A percentile compares a stretch with the other conserved stretches of the same genome.
These are phyloP conservation scores for Odontothrips loti DNA, from an alignment of 2,888 invertebrate species.

Conservation along the genomic window DNA sequence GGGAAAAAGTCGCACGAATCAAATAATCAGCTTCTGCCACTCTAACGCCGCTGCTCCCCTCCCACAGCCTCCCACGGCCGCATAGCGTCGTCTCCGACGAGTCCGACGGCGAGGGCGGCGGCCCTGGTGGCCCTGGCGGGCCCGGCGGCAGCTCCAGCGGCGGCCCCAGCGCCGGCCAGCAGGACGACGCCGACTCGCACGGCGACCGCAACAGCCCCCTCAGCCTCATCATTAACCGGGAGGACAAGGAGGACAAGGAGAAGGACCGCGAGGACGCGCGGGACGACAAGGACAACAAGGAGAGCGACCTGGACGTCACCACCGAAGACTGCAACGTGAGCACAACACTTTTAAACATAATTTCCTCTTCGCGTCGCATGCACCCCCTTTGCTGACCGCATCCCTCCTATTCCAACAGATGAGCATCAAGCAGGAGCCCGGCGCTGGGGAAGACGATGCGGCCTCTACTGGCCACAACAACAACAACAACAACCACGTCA, in stretches of 20 bases:
- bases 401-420: constrained; percentile 50
- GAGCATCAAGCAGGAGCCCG: constrained; percentile 56
- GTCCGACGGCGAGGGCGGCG: neutral
- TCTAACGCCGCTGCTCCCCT: neutral
- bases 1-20: neutral
- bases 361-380: neutral
- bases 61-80: neutral
- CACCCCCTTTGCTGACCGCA: constrained; percentile 34
- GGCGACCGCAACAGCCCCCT: constrained; percentile 38
- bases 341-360: constrained; percentile 36
- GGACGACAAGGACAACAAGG: constrained; percentile 31
- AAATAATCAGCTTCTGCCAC: neutral
- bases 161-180: neutral
- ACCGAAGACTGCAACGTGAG: constrained; percentile 41
- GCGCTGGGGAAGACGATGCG: constrained; percentile 47
- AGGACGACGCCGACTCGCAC: constrained; percentile 32
- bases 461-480: constrained; percentile 40
- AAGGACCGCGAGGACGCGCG: constrained; percentile 36
- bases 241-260: constrained; percentile 66
- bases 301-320: constrained; percentile 16
- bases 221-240: constrained; percentile 47
- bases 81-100: constrained; percentile 4
- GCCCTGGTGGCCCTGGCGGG: constrained; percentile 5
- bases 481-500: constrained; percentile 48
- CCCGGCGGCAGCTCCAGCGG: constrained; percentile 5